Evolutionary conservation across 2,113 vertebrate species (phyloP), one percentile per base, ranked within the genome.

Genomic region (Colius striatus): DNA sequence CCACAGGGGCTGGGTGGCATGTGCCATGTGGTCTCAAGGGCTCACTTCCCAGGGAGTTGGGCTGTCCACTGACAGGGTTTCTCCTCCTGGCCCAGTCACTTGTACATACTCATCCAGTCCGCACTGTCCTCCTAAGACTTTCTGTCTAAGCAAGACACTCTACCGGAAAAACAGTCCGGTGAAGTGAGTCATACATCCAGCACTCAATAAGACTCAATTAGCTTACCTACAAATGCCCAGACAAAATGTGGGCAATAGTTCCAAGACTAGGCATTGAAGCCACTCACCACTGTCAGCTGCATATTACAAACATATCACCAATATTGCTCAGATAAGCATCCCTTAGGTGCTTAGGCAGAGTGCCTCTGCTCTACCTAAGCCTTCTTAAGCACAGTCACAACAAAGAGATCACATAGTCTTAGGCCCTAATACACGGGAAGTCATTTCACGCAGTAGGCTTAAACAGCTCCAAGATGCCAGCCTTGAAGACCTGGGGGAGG

Each of bases 1-100:
- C 16, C 34, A 60, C 13, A 55, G 22, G 10, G 20, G 25, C 2
- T 26, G 34, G 5, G 29, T 9, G 32, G 32, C 43, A 71, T 11
- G 18, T 53, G 23, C 21, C 19, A 21, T 4, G 16, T 2, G 0
- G 20, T 57, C 65, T 41, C 10, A 43, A 27, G 75, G 16, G 20
- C 19, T 34, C 10, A 6, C 25, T 38, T 53, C 41, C 41, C 53
- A 50, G 14, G 17, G 26, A 67, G n/a, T 7, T 0, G 0, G 2
- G 6, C 27, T 45, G n/a, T 10, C 43, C 25, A 41, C 43, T 20
- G 7, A 38, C 27, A 81, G 22, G n/a, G 22, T 11, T 72, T 38
- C 66, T 61, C 58, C 50, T 86, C 41, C 67, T 26, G 2, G 17
- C 16, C 34, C 67, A 73, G 50, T 2, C 30, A 29, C 61, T 58